Conservation (phyloP, 2,113 vertebrate species). For the Dipodomys ordii region DNA sequence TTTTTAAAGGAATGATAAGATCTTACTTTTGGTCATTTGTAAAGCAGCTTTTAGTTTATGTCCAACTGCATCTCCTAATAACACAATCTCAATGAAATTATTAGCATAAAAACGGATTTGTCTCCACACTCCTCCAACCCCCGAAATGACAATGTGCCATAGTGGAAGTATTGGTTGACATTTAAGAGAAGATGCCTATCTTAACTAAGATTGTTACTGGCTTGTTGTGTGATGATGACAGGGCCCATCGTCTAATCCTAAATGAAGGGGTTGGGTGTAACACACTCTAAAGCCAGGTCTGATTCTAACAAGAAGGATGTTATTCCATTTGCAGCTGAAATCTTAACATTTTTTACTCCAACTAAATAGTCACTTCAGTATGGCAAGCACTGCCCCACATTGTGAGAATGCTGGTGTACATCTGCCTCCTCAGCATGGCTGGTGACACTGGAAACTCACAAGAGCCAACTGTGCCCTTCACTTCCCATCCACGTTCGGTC, state of each 20-base stretch:
- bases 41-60: constrained; percentile 13
- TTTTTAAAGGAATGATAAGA: constrained; percentile 2
- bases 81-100: background rate
- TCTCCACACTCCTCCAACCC: background rate
- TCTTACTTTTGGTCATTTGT: background rate
- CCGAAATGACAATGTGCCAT: background rate
- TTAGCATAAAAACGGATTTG: background rate
- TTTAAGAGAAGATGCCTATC: background rate
- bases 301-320: constrained; percentile 27
- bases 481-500: background rate
- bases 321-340: background rate
- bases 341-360: background rate
- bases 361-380: background rate
- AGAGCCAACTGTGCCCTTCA: background rate
- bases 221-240: background rate
- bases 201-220: background rate
- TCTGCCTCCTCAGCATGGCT: rapidly evolving
- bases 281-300: background rate
- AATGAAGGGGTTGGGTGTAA: background rate
- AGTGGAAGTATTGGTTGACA: background rate
- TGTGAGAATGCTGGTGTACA: rapidly evolving
- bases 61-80: background rate
- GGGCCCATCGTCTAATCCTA: background rate
- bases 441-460: rapidly evolving
- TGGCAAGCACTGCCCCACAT: background rate